Conservation (phyloP, 2,888 invertebrate species). For the Smittia aterrima region DNA sequence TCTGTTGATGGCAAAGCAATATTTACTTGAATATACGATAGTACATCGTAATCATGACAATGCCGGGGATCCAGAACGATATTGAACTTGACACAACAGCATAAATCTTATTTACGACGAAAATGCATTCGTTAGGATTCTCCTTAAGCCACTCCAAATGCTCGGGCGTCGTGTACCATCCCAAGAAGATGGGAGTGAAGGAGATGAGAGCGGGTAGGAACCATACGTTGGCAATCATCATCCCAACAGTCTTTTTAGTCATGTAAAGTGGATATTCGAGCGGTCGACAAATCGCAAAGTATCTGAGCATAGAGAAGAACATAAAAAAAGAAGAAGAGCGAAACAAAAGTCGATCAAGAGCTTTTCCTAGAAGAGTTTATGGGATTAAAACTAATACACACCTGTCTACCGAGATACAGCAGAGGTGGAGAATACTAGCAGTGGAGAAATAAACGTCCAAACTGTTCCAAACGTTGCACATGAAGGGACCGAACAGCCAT, state of each 20-base stretch:
- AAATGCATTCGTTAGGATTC: conserved; percentile 75
- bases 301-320: conserved; percentile 54
- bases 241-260: conserved; percentile 75
- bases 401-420: conserved; percentile 84
- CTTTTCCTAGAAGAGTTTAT: too few relatives aligned
- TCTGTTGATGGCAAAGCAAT: background rate
- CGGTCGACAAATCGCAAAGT: conserved; percentile 91
- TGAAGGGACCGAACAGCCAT: conserved; percentile 87
- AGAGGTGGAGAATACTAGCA: conserved; percentile 88
- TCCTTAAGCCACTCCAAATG: conserved; percentile 59
- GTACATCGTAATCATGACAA: conserved; percentile 92
- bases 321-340: conserved; percentile 46
- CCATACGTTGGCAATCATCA: conserved; percentile 89
- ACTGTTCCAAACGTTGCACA: conserved; percentile 96
- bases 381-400: conserved; percentile 46
- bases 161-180: conserved; percentile 88
- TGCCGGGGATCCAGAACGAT: conserved; percentile 89
- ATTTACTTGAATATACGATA: conserved; percentile 68
- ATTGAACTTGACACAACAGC: conserved; percentile 86
- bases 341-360: conserved; percentile 20
- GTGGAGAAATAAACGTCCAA: conserved; percentile 93
- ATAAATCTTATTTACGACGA: conserved; percentile 83
- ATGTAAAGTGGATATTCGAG: conserved; percentile 90
- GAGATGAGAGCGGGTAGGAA: conserved; percentile 88
- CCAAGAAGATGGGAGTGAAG: conserved; percentile 91